These are phyloP conservation scores for Dugesia japonica DNA, from an alignment of 2,888 invertebrate species.

Conservation along the genomic window DNA sequence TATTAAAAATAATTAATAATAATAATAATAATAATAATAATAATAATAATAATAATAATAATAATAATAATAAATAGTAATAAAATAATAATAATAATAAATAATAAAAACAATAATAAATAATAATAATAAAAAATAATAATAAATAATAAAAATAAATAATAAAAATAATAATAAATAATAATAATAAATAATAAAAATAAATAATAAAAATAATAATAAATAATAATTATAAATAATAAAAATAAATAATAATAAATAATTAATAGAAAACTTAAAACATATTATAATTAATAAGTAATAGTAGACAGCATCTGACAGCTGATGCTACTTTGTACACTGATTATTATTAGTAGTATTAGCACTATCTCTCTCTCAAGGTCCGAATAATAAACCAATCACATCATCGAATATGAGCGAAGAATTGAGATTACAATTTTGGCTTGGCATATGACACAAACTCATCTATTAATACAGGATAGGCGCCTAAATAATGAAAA, in stretches of 20 bases:
- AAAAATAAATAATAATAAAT: not conserved
- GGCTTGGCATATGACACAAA: conserved; percentile 11
- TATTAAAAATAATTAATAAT: too few relatives aligned
- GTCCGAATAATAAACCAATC: conserved; percentile 11
- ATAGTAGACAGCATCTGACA: conserved; percentile 17
- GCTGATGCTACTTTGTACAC: conserved; percentile 16
- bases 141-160: too few relatives aligned
- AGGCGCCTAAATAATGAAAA: not conserved
- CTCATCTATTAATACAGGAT: not conserved
- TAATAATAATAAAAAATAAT: too few relatives aligned
- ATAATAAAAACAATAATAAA: too few relatives aligned
- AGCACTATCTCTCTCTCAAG: conserved; percentile 14
- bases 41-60: too few relatives aligned
- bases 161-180: too few relatives aligned
- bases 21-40: too few relatives aligned
- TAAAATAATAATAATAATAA: too few relatives aligned
- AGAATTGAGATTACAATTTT: conserved; percentile 15
- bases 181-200: too few relatives aligned
- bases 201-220: too few relatives aligned
- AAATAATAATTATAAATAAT: too few relatives aligned
- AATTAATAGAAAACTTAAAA: conserved; percentile 20
- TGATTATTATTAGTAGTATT: conserved; percentile 15
- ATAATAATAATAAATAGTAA: too few relatives aligned
- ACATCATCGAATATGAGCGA: conserved; percentile 5
- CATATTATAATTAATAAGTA: conserved; percentile 20